Percentiles rank a stretch among this genome's conserved stretches.
phyloP scores from a whole-genome alignment of 2,113 vertebrate species.

The Limnothrissa miodon region DNA sequence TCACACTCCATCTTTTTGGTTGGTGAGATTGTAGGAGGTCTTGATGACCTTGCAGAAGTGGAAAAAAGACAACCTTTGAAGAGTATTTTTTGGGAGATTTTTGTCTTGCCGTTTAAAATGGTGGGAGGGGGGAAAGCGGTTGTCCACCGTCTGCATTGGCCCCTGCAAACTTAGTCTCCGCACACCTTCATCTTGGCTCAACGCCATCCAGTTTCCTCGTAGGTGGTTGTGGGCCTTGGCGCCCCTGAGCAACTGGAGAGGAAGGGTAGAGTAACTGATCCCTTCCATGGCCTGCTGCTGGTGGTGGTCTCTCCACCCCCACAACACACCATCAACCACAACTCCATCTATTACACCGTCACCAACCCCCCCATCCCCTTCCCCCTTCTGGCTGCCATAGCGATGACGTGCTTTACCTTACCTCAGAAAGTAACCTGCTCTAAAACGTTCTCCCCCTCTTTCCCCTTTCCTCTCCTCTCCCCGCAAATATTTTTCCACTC shows the following conservation, averaged over 20 bases:
- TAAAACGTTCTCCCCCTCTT: constrained; percentile 38
- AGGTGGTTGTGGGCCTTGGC: not conserved
- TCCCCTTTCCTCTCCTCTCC: constrained; percentile 57
- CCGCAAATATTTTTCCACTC: constrained; percentile 69
- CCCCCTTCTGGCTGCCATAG: not conserved
- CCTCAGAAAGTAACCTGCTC: constrained; percentile 42
- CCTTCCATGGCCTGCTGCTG: constrained; percentile 2
- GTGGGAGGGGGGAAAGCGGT: not conserved
- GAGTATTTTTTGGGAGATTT: not conserved
- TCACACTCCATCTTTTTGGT: not conserved
- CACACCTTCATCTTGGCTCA: constrained; percentile 11
- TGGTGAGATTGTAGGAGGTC: not conserved
- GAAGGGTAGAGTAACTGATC: not conserved
- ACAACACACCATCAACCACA: not conserved
- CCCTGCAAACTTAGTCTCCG: not conserved
- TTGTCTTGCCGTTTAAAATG: not conserved
- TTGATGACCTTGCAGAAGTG: not conserved
- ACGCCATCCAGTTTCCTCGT: not conserved
- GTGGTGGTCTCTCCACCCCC: constrained; percentile 2
- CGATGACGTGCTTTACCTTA: constrained; percentile 51
- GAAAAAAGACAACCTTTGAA: not conserved
- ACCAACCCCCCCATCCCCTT: constrained; percentile 24
- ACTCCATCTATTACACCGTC: not conserved
- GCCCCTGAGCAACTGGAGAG: not conserved
- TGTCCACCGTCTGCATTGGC: not conserved